Base-by-base conservation (phyloP, 2,113 vertebrate genomes). In the Gambusia holbrooki region DNA sequence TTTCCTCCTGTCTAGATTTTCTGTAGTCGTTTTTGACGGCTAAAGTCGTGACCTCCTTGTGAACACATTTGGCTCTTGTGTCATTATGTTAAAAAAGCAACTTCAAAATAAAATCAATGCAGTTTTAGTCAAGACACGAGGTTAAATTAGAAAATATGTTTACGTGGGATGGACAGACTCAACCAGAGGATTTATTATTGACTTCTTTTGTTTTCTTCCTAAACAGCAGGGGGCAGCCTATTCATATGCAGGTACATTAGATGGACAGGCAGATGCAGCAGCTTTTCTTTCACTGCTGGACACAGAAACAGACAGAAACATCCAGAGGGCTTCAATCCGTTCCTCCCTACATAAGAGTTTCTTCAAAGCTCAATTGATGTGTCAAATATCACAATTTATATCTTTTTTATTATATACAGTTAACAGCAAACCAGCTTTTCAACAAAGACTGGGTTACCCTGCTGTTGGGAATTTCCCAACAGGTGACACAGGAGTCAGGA, bases 401-500 rank as follows among this genome's bases (percentile, higher is more conserved):
- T 32, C 15, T 33, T 69, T 54, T 0, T 33, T 58, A 33, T 22
- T 51, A 2, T 51, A 2, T 7, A 29, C 6, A 22, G 29, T 58
- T 15, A 66, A 37, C 37, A n/a, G 37, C n/a, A 66, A 65, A 4
- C 61, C 17, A 17, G 19, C 37, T 67, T 67, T 28, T 40, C 40
- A 28, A 45, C 66, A 67, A 45, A 67, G 37, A 67, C n/a, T 27
- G 27, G 27, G 66, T 8, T 27, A 27, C 15, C 35, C 11, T 28
- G n/a, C 66, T n/a, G 30, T 2, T 33, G 48, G 45, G 15, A 51
- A 30, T 58, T 33, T 54, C 51, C 68, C 68, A 32, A 27, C 48
- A 60, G 68, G 68, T 69, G 68, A 69, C 45, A 33, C 1, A 48
- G 25, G 42, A 69, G 67, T 28, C 65, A 42, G 65, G 65, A 67